A percentile compares a stretch with the other conserved stretches of the same genome.
phyloP scores from a whole-genome alignment of 2,797 vertebrate species.

The Alca torda region DNA sequence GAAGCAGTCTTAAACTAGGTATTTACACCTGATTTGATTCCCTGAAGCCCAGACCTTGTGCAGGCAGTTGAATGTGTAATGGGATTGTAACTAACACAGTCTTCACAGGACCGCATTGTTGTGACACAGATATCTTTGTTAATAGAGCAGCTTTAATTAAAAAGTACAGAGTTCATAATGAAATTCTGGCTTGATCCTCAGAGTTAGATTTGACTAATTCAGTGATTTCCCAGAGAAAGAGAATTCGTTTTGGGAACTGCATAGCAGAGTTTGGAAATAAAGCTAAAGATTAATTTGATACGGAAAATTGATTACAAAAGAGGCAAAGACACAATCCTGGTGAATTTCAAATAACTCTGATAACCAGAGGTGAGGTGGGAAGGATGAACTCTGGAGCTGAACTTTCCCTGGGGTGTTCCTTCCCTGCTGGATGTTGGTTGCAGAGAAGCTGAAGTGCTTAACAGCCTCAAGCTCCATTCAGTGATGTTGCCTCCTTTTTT shows the following conservation, averaged over 20 bases:
- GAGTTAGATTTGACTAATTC: slow-evolving; percentile 27
- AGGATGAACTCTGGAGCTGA: neutral
- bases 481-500: slow-evolving; percentile 11
- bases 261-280: neutral
- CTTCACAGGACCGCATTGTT: neutral
- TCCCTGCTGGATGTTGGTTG: neutral
- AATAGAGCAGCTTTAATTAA: slow-evolving; percentile 44
- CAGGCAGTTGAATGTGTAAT: neutral
- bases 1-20: neutral
- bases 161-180: neutral
- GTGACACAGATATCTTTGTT: neutral
- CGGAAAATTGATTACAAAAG: neutral
- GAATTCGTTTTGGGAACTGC: neutral
- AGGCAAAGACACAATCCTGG: neutral
- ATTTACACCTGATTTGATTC: neutral
- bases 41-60: neutral
- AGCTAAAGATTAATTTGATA: neutral
- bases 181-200: slow-evolving; percentile 19
- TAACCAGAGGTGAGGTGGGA: neutral
- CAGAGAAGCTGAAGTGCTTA: neutral
- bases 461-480: neutral
- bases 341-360: neutral
- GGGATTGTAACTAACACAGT: neutral
- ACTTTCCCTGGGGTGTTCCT: neutral
- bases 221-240: slow-evolving; percentile 32